phyloP scores from a whole-genome alignment of 2,888 invertebrate species.

The Pteria penguin region DNA sequence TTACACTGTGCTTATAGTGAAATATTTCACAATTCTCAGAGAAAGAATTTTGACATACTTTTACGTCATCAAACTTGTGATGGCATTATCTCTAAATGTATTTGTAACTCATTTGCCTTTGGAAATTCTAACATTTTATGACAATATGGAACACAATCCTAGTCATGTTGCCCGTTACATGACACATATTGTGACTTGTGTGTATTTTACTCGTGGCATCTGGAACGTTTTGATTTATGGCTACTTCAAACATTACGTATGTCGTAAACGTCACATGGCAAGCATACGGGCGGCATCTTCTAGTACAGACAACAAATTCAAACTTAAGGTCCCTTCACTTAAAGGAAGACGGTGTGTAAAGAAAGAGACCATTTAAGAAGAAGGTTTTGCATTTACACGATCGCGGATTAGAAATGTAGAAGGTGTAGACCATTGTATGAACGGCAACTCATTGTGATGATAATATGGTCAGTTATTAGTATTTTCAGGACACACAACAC shows the following conservation, averaged over 20 bases:
- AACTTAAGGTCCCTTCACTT: not conserved
- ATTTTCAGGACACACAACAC: too few species aligned
- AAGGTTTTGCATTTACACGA: too few species aligned
- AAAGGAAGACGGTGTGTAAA: too few species aligned
- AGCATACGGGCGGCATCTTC: slow-evolving; percentile 31
- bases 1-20: slow-evolving; percentile 47
- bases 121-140: slow-evolving; percentile 62
- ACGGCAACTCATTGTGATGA: too few species aligned
- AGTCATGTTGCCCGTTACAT: slow-evolving; percentile 19
- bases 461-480: too few species aligned
- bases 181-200: slow-evolving; percentile 43
- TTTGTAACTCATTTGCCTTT: slow-evolving; percentile 59
- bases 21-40: slow-evolving; percentile 41
- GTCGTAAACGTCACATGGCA: slow-evolving; percentile 41
- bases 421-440: too few species aligned
- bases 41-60: slow-evolving; percentile 58
- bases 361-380: too few species aligned
- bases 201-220: slow-evolving; percentile 61
- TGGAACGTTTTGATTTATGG: slow-evolving; percentile 70
- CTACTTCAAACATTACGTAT: slow-evolving; percentile 71
- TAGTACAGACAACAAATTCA: not conserved
- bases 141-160: slow-evolving; percentile 36
- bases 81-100: slow-evolving; percentile 56
- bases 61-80: slow-evolving; percentile 58
- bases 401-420: too few species aligned